Evolutionary conservation across 2,888 invertebrate species (phyloP), one percentile per base, ranked within the genome.

Genomic region (Patella ulyssiponensis): DNA sequence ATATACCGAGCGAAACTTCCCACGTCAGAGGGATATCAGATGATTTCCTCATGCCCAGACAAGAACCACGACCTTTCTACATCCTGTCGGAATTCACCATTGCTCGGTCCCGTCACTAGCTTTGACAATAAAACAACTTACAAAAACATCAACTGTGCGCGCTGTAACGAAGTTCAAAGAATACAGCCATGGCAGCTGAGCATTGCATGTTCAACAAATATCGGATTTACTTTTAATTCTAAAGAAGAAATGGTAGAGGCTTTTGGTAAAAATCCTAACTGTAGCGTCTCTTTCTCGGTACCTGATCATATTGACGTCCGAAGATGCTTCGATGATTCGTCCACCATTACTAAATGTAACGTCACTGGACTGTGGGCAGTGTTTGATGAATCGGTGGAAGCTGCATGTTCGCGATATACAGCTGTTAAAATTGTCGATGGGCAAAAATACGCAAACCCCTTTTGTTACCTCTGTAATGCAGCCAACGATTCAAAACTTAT

Each of bases 401-500:
- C 77, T 58, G 79, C 82, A 7, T 83, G 82, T 64, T 54, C 69
- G 9, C 75, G 79, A 12, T 81, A 79, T 75, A 72, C 78, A 4
- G 80, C 81, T 2, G 81, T 76, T 2, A 77, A 70, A 54, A n/a
- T 69, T 23, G 73, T 77, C 17, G 73, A 33, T 2, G 64, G 64
- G 3, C 64, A 71, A 27, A 17, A 73, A 64, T 83, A 80, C 56
- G 74, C 77, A 71, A 83, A 83, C 54, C 75, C 79, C 15, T 83
- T 81, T 75, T 83, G 82, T 71, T 83, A 69, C 73, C 27, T 81
- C 71, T 83, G 82, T 71, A 83, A 83, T 73, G 23, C 76, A 15
- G 73, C 71, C 23, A 33, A 54, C 64, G 58, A 64, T 51, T 15
- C 15, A 12, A 9, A 11, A 23, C 53, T 74, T 52, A 51, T 56